phyloP scores from a whole-genome alignment of 1,140 invertebrate species.

The Drosophila jambulina region DNA sequence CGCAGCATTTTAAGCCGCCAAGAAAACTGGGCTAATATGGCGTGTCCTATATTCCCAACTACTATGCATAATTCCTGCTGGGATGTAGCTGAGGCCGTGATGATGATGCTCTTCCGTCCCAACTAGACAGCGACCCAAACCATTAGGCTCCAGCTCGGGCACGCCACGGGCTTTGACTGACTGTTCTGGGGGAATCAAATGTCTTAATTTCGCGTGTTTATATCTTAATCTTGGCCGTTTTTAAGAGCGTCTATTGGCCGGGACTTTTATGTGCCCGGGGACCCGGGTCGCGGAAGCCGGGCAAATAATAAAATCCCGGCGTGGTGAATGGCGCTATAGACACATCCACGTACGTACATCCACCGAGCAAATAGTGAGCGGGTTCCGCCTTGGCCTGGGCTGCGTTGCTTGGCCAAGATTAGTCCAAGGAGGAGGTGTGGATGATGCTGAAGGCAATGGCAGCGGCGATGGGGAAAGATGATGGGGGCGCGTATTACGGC shows the following conservation, averaged over 20 bases:
- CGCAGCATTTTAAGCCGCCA: not conserved
- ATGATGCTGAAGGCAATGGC: constrained; percentile 9
- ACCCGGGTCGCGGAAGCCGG: constrained; percentile 36
- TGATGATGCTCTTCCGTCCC: constrained; percentile 7
- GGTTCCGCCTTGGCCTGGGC: constrained; percentile 29
- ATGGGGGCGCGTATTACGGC: constrained; percentile 55
- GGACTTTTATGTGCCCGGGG: constrained; percentile 32
- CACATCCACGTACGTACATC: constrained; percentile 38
- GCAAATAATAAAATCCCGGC: constrained; percentile 46
- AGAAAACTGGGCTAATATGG: constrained; percentile 31
- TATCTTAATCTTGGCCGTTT: constrained; percentile 59
- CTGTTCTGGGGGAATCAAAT: constrained; percentile 41
- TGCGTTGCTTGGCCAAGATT: constrained; percentile 19
- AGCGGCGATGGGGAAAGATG: constrained; percentile 7
- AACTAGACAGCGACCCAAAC: constrained; percentile 4
- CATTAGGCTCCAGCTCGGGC: constrained; percentile 12
- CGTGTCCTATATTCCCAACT: constrained; percentile 36
- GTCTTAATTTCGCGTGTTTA: constrained; percentile 60
- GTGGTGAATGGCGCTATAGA: constrained; percentile 36
- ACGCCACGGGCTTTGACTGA: constrained; percentile 14
- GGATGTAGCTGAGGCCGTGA: constrained; percentile 3
- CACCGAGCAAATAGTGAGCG: constrained; percentile 36
- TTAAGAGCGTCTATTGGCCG: constrained; percentile 51
- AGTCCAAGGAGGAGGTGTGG: not conserved
- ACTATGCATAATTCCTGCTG: constrained; percentile 13